Evolutionary conservation across 2,113 vertebrate species (phyloP).

Genomic region (Alces alces): DNA sequence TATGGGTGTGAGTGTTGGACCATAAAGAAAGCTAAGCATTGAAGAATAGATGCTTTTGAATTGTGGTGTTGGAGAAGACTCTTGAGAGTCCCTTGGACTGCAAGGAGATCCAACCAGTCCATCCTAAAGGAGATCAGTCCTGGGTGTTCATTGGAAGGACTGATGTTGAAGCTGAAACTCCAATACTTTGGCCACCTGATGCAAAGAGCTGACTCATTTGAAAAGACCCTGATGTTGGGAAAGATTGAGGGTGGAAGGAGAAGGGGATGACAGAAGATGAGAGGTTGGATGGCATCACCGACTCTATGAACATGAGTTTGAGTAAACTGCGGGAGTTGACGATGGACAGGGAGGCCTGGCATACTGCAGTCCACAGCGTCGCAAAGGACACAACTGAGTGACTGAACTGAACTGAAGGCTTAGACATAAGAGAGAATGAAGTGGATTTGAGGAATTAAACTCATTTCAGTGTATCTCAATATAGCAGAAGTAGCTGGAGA

Average conservation of each 20-base stretch:
- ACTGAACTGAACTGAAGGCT: neutral
- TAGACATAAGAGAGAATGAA: neutral
- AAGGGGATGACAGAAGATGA: neutral
- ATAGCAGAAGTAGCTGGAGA: neutral
- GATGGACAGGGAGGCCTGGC: neutral
- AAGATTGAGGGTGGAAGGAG: neutral
- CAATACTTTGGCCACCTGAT: neutral
- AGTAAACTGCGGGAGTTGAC: neutral
- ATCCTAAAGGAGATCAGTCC: neutral
- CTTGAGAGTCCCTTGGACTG: neutral
- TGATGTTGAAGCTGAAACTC: neutral
- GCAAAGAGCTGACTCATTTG: neutral
- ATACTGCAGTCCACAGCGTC: rapidly evolving
- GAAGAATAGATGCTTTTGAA: neutral
- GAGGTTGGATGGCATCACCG: neutral
- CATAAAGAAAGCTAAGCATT: neutral
- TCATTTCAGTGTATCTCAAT: neutral
- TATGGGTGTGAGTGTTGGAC: neutral
- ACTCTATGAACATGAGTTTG: neutral
- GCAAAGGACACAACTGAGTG: neutral
- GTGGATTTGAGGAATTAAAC: neutral
- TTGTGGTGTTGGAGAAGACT: neutral
- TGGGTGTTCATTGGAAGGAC: neutral
- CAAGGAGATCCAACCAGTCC: neutral
- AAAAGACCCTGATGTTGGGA: neutral